Percentiles rank a stretch among this genome's conserved stretches.
phyloP scores from a whole-genome alignment of 2,797 vertebrate species.

The Sternarchorhynchus goeldii region DNA sequence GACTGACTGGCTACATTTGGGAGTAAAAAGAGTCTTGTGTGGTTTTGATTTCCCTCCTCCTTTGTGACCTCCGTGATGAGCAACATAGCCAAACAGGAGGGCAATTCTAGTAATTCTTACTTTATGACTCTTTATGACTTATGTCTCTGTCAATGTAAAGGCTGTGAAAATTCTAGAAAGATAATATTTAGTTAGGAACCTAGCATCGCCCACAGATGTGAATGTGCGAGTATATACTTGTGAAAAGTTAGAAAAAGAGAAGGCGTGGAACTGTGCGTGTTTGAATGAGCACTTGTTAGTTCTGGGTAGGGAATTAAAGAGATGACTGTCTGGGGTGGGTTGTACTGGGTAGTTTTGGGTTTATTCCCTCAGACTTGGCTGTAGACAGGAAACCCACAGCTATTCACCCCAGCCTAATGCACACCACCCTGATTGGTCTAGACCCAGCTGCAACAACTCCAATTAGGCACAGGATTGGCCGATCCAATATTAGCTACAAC shows the following conservation, averaged over 20 bases:
- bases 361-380: constrained; percentile 13
- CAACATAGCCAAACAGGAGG: too few species aligned
- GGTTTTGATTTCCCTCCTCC: too few species aligned
- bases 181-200: too few species aligned
- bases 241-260: neutral
- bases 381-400: constrained; percentile 53
- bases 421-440: constrained; percentile 22
- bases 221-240: neutral
- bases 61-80: too few species aligned
- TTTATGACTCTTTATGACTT: too few species aligned
- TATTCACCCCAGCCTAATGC: constrained; percentile 31
- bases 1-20: too few species aligned
- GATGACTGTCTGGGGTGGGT: constrained; percentile 36
- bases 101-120: too few species aligned
- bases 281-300: constrained; percentile 4
- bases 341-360: constrained; percentile 15
- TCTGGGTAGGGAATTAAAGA: constrained; percentile 32
- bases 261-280: constrained; percentile 3
- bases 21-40: too few species aligned
- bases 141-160: too few species aligned
- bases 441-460: constrained; percentile 44
- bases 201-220: constrained; percentile 4
- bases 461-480: neutral
- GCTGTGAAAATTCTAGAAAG: too few species aligned
- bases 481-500: constrained; percentile 5